Base-by-base conservation (phyloP, 2,888 invertebrate species). In the Eristalis pertinax region DNA sequence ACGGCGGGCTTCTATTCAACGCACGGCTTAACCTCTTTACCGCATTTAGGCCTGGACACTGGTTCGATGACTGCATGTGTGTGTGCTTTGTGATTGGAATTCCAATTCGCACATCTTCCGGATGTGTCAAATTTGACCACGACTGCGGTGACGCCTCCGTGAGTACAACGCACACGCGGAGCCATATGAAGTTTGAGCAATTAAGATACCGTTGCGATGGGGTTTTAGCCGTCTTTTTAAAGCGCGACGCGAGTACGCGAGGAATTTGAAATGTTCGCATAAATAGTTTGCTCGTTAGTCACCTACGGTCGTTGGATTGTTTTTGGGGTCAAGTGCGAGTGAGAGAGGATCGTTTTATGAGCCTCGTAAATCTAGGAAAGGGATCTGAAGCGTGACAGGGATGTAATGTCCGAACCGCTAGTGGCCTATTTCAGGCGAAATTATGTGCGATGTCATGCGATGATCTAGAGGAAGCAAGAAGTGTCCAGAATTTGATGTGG, bases 21-120 rank as follows among this genome's bases (percentile, higher is more conserved):
- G 76, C 63, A 84, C 76, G 76, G 87, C 38, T 83, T 83, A 78
- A 86, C 83, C 86, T 68, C 78, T 75, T 86, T 84, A 84, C 67
- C 72, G 73, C 63, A 68, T 87, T 73, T 73, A 69, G 75, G 67
- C 75, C 26, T 79, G 63, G 68, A 63, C 58, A 79, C 70, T 73
- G 68, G 81, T 82, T 86, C 83, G 75, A 73, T 84, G 83, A 83
- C 75, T 83, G 65, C 78, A 4, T 26, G 4, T 26, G 72, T 83
- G 43, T 60, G 69, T 69, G 56, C 72, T 74, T 32, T 60, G 19
- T 62, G 83, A 72, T 70, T 72, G 64, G 87, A 84, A 83, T 84
- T 72, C 64, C 58, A 87, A 87, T 87, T 87, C 64, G 83, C 79
- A 69, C 76, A 73, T 80, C 75, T 72, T 78, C 83, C 79, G 84